These are phyloP conservation scores for Plecotus auritus DNA, from an alignment of 2,113 vertebrate species.

Conservation along the genomic window DNA sequence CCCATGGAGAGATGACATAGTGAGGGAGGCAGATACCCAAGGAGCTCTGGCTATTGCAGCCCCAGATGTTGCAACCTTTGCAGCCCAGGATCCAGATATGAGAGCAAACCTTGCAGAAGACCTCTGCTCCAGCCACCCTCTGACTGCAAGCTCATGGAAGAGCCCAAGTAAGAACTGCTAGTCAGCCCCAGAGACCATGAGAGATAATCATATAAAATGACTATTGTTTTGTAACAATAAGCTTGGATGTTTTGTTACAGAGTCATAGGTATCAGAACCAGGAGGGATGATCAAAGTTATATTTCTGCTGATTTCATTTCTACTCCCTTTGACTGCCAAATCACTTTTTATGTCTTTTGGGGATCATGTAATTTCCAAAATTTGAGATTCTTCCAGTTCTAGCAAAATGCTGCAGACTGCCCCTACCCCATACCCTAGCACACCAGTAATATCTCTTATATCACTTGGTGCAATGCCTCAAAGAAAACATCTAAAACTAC, in stretches of 20 bases:
- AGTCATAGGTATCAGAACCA: neutral
- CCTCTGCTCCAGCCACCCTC: neutral
- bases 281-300: constrained; percentile 68
- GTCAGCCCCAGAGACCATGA: neutral
- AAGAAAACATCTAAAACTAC: constrained; percentile 74
- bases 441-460: constrained; percentile 70
- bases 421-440: neutral
- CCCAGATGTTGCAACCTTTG: neutral
- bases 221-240: neutral
- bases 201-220: neutral
- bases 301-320: constrained; percentile 61
- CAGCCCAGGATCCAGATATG: neutral
- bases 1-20: neutral
- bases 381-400: constrained; percentile 62
- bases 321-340: constrained; percentile 66
- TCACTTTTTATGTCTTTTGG: constrained; percentile 65
- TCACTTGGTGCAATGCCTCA: constrained; percentile 59
- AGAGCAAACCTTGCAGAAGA: neutral
- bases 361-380: constrained; percentile 63
- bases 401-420: constrained; percentile 42
- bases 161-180: neutral
- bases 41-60: neutral
- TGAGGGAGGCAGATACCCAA: neutral
- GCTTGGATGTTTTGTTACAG: neutral
- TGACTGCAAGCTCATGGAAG: neutral